phyloP scores from a whole-genome alignment of 2,797 vertebrate species.

The Liparis tanakae region DNA sequence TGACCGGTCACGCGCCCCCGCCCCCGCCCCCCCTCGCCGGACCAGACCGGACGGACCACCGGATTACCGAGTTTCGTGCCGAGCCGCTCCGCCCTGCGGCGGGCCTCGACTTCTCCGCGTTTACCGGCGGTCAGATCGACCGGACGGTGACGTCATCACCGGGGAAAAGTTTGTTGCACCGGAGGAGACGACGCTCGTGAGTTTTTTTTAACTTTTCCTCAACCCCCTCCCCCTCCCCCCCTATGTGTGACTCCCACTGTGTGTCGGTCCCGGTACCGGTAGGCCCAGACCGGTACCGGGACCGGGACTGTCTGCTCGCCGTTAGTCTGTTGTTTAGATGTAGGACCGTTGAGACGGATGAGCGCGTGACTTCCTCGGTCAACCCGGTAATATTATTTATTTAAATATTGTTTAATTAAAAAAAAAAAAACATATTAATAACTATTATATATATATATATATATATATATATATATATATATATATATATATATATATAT shows the following conservation, averaged over 20 bases:
- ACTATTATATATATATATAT: not conserved
- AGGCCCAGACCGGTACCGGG: not conserved
- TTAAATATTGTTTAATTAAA: not conserved
- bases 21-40: not conserved
- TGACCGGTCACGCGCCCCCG: not conserved
- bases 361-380: constrained; percentile 56
- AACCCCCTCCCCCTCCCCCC: too few relatives aligned
- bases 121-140: not conserved
- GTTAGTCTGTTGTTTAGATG: not conserved
- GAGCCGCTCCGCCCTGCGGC: constrained; percentile 50
- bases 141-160: constrained; percentile 51
- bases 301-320: not conserved
- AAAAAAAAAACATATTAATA: not conserved
- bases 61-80: constrained; percentile 43
- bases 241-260: too few relatives aligned
- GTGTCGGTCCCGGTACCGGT: constrained; percentile 53
- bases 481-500: too few relatives aligned
- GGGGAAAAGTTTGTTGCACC: not conserved
- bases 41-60: constrained; percentile 4
- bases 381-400: not conserved
- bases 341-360: constrained; percentile 30
- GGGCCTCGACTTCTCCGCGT: constrained; percentile 18
- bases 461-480: not conserved
- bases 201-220: not conserved
- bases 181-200: constrained; percentile 15